Percentiles rank a stretch among this genome's conserved stretches.
These are phyloP conservation scores for Galeopterus variegatus DNA, from an alignment of 2,113 vertebrate species.

Conservation along the genomic window DNA sequence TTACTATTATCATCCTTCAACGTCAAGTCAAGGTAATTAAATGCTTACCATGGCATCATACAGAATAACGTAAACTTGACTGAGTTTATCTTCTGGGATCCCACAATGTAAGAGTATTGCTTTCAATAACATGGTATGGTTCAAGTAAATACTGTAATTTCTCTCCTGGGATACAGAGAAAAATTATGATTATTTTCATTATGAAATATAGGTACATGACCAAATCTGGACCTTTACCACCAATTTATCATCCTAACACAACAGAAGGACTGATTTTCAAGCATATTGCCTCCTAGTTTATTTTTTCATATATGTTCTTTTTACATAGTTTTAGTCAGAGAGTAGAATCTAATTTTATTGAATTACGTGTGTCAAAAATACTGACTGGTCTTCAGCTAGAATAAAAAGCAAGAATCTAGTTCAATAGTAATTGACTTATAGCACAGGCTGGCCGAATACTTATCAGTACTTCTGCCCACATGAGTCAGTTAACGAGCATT, in stretches of 20 bases:
- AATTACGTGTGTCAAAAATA: background rate
- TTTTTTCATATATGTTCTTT: conserved; percentile 4
- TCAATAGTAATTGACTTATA: background rate
- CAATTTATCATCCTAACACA: background rate
- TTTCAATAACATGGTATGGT: conserved; percentile 97
- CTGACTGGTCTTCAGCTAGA: background rate
- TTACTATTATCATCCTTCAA: background rate
- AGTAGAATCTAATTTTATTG: background rate
- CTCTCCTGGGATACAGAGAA: conserved; percentile 92
- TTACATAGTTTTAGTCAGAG: background rate
- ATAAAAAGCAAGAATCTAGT: conserved; percentile 12
- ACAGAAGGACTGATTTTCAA: background rate
- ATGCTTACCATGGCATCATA: conserved; percentile 96
- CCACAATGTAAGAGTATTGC: conserved; percentile 97
- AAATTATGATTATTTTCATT: conserved; percentile 44
- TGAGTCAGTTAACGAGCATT: accelerated
- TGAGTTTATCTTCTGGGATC: conserved; percentile 97
- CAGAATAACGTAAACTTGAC: conserved; percentile 95
- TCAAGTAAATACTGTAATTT: conserved; percentile 98
- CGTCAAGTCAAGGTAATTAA: conserved; percentile 17
- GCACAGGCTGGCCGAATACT: background rate
- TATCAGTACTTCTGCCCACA: background rate
- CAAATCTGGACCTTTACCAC: background rate
- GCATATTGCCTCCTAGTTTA: conserved; percentile 15
- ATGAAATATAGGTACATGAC: background rate